Evolutionary conservation across 2,797 vertebrate genomes (phyloP).

Genomic region (Lindbergichthys nudifrons): DNA sequence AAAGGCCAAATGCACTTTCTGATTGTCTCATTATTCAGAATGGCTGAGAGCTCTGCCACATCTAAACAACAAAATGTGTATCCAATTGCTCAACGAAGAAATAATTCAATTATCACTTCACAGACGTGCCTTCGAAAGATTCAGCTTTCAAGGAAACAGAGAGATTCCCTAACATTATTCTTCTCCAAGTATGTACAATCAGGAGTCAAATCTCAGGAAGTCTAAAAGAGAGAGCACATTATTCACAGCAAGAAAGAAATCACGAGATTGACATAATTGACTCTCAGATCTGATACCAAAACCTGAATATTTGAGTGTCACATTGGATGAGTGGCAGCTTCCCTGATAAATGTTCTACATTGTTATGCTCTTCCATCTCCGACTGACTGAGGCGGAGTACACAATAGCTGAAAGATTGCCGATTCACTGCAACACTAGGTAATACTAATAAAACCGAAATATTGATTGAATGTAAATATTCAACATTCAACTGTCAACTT

Average conservation of each 20-base stretch:
- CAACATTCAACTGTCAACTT: slow-evolving; percentile 7
- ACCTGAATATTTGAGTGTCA: neutral
- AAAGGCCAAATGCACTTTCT: slow-evolving; percentile 36
- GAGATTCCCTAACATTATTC: neutral
- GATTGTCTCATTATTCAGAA: slow-evolving; percentile 40
- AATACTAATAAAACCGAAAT: neutral
- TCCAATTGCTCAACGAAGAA: slow-evolving; percentile 9
- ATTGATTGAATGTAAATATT: neutral
- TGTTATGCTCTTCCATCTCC: neutral
- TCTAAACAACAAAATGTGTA: slow-evolving; percentile 24
- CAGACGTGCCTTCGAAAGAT: neutral
- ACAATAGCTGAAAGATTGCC: slow-evolving; percentile 2
- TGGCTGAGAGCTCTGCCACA: slow-evolving; percentile 22
- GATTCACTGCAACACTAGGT: neutral
- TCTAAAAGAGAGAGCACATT: neutral
- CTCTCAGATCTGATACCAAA: neutral
- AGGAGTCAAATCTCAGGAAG: neutral
- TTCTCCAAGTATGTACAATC: neutral
- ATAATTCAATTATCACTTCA: slow-evolving; percentile 21
- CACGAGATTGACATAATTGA: neutral
- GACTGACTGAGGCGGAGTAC: neutral
- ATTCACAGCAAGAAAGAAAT: neutral
- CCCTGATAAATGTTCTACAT: neutral
- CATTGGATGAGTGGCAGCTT: neutral
- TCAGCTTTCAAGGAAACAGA: neutral